Conservation (phyloP, 2,797 vertebrate genomes). For the Parauchenoglanis ngamensis region DNA sequence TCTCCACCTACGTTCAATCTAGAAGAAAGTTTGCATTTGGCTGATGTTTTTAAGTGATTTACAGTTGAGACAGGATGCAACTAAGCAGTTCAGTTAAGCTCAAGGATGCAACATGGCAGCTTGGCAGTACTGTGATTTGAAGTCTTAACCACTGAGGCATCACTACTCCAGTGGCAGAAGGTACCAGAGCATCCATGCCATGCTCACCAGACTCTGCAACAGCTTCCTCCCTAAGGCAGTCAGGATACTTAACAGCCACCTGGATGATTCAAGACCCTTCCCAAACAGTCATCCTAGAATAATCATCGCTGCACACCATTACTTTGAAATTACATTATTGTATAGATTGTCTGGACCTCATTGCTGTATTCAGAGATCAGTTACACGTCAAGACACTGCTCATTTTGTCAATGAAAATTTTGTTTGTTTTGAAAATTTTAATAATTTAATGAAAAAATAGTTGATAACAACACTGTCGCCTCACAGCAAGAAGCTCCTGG, state of each 20-base stretch:
- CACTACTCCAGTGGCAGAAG: not conserved
- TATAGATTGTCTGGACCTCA: not conserved
- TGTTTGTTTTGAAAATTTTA: too few relatives aligned
- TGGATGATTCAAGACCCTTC: not conserved
- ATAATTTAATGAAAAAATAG: too few relatives aligned
- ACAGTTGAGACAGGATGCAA: not conserved
- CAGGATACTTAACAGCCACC: not conserved
- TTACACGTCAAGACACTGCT: not conserved
- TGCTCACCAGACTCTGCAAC: not conserved
- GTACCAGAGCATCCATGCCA: not conserved
- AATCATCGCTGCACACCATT: not conserved
- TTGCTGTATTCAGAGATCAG: not conserved
- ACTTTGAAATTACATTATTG: not conserved
- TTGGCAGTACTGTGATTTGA: not conserved
- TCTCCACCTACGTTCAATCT: constrained; percentile 6
- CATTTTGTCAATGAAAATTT: too few relatives aligned
- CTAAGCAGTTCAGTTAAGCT: constrained; percentile 1
- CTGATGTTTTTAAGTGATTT: constrained; percentile 7
- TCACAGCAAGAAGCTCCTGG: too few relatives aligned
- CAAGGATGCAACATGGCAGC: not conserved
- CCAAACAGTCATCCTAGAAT: not conserved
- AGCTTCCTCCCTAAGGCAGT: not conserved
- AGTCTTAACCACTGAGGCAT: not conserved
- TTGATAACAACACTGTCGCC: too few relatives aligned
- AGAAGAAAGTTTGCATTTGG: not conserved